Percentiles rank a stretch among this genome's conserved stretches.
These are phyloP conservation scores for Amazona guildingii DNA, from an alignment of 2,113 vertebrate genomes.

Conservation along the genomic window DNA sequence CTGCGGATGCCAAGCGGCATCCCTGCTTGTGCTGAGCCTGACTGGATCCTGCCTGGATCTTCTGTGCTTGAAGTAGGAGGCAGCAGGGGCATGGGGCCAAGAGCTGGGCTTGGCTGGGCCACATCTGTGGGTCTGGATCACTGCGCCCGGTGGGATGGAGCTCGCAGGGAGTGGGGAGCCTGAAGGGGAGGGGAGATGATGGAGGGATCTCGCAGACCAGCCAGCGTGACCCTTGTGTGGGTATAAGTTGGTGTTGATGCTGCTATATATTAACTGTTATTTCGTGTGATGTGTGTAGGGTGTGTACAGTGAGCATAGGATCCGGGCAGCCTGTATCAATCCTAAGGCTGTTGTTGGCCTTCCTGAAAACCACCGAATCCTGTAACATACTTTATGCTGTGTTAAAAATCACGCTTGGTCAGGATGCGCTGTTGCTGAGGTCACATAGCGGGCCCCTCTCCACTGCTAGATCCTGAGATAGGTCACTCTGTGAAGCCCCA, in stretches of 20 bases:
- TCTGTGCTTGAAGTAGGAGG: background rate
- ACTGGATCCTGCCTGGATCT: background rate
- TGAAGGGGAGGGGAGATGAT: background rate
- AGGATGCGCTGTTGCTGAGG: background rate
- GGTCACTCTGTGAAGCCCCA: background rate
- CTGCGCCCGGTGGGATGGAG: rapidly evolving
- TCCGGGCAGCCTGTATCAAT: background rate
- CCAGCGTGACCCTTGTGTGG: rapidly evolving
- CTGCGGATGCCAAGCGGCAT: rapidly evolving
- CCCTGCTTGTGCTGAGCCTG: background rate
- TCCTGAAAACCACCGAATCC: background rate
- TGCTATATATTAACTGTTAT: background rate
- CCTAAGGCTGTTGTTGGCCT: background rate
- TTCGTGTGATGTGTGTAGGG: rapidly evolving
- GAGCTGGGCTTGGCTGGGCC: background rate
- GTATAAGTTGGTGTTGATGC: background rate
- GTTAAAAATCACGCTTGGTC: background rate
- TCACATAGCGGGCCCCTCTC: background rate
- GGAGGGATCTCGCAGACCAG: background rate
- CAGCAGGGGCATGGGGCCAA: background rate
- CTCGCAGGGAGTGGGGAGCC: background rate
- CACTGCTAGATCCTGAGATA: background rate
- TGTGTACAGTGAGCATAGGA: background rate
- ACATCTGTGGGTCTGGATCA: rapidly evolving
- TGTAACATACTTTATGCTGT: background rate